Conservation (phyloP, 2,797 vertebrate genomes). For the Helarctos malayanus region DNA sequence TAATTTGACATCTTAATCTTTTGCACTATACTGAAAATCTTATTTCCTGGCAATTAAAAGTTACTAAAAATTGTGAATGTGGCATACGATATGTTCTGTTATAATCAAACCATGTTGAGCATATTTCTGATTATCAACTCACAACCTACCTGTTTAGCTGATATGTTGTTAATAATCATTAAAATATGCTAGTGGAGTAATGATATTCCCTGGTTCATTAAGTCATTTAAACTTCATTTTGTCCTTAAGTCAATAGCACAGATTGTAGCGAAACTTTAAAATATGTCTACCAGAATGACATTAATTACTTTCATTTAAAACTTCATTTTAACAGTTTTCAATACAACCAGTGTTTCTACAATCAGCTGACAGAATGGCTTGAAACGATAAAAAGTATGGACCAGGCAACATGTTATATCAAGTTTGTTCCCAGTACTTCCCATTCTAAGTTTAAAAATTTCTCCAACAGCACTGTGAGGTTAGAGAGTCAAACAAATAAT, state of each 20-base stretch:
- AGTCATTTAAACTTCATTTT: background rate
- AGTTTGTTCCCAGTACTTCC: background rate
- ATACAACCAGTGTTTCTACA: background rate
- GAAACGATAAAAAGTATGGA: background rate
- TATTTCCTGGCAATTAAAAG: background rate
- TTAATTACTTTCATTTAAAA: slow-evolving; percentile 41
- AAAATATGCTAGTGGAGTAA: background rate
- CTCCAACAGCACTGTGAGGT: background rate
- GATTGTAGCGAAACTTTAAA: slow-evolving; percentile 28
- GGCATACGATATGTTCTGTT: background rate
- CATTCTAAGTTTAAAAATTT: slow-evolving; percentile 48
- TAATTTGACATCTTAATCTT: slow-evolving; percentile 38
- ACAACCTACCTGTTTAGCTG: slow-evolving; percentile 2
- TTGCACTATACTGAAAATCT: background rate
- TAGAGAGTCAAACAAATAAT: slow-evolving; percentile 49
- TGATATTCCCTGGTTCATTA: background rate
- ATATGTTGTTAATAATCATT: background rate
- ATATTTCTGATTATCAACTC: slow-evolving; percentile 48
- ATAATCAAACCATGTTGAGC: background rate
- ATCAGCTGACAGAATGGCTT: background rate
- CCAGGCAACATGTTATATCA: background rate
- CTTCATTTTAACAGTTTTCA: slow-evolving; percentile 27
- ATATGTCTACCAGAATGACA: slow-evolving; percentile 11
- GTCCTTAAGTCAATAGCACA: background rate
- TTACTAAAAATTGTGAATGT: background rate